Evolutionary conservation across 2,797 vertebrate species (phyloP).

Genomic region (Alfaro cultratus): DNA sequence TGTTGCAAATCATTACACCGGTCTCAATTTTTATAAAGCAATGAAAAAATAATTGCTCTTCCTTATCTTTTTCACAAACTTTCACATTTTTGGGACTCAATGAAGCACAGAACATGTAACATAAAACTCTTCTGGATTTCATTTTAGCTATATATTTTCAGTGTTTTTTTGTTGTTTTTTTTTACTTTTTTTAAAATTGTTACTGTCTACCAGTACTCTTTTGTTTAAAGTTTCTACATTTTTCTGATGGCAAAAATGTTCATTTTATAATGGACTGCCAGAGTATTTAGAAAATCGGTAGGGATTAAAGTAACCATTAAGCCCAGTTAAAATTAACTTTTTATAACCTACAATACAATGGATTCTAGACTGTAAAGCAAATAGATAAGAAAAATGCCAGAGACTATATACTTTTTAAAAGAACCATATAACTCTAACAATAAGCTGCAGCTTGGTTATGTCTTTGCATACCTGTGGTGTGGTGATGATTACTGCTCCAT

Average conservation of each 20-base stretch:
- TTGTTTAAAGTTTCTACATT: neutral
- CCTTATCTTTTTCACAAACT: neutral
- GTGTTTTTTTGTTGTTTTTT: neutral
- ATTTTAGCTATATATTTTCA: neutral
- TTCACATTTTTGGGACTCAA: neutral
- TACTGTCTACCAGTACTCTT: neutral
- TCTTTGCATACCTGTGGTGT: constrained; percentile 88
- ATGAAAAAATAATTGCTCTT: too few species aligned
- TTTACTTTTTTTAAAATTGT: too few species aligned
- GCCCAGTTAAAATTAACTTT: neutral
- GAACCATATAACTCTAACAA: neutral
- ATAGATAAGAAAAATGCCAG: neutral
- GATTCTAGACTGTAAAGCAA: neutral
- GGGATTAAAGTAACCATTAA: neutral
- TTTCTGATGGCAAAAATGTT: neutral
- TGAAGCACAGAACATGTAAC: neutral
- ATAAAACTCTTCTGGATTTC: neutral
- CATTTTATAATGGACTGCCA: neutral
- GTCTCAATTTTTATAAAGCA: neutral
- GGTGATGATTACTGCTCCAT: constrained; percentile 91
- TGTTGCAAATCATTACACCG: neutral
- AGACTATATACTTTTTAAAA: neutral
- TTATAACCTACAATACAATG: neutral
- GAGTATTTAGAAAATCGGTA: neutral
- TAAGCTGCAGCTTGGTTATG: too few species aligned